A percentile compares a stretch with the other conserved stretches of the same genome.
Evolutionary conservation across 2,113 vertebrate genomes (phyloP).

Genomic region (Nothocercus nigrocapillus): DNA sequence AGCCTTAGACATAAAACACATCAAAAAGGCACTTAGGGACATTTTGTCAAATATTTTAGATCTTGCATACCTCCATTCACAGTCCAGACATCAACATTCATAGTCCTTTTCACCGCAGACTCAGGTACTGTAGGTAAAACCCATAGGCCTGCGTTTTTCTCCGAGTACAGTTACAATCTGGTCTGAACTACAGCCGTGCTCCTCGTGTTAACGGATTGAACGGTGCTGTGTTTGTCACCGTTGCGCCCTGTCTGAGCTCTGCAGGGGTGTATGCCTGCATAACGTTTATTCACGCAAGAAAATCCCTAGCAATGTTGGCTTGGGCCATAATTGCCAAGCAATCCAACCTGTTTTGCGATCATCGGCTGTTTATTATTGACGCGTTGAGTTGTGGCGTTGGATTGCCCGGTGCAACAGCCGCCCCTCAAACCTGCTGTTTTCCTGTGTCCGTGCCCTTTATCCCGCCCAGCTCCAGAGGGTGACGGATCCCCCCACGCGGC

Average conservation of each 20-base stretch:
- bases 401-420: background rate
- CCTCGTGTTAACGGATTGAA: background rate
- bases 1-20: background rate
- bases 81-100: background rate
- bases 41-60: background rate
- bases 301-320: background rate
- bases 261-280: background rate
- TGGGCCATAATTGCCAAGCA: background rate
- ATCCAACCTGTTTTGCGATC: background rate
- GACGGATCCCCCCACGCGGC: accelerated
- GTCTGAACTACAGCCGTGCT: background rate
- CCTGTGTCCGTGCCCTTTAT: background rate
- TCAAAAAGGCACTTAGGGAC: background rate
- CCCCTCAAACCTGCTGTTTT: background rate
- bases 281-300: background rate
- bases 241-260: background rate
- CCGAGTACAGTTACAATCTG: background rate
- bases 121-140: background rate
- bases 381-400: background rate
- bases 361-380: background rate
- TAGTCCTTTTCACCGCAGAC: background rate
- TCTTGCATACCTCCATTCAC: background rate
- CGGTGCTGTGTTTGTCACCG: background rate
- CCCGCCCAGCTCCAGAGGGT: background rate
- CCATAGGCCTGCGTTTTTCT: background rate